Percentiles rank a stretch among this genome's conserved stretches.
phyloP scores from a whole-genome alignment of 2,888 invertebrate species.

The Ctena decussata region DNA sequence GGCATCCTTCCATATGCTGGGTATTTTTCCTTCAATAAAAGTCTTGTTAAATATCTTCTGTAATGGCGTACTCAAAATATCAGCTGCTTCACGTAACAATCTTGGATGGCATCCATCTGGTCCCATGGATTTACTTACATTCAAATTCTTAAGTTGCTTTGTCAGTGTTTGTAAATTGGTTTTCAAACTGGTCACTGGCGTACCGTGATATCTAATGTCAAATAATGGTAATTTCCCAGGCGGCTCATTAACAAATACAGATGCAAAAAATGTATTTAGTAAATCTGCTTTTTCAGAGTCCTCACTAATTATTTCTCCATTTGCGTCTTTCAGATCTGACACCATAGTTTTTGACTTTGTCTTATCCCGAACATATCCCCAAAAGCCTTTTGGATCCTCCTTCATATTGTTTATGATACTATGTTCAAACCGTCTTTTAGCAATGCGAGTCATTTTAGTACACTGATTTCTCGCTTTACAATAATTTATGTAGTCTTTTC shows the following conservation, averaged over 20 bases:
- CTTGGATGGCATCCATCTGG: neutral
- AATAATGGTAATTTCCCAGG: neutral
- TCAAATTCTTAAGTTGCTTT: neutral
- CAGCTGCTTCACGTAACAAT: neutral
- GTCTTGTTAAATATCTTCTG: neutral
- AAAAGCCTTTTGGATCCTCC: neutral
- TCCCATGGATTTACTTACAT: neutral
- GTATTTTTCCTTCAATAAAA: neutral
- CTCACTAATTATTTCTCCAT: neutral
- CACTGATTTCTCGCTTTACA: neutral
- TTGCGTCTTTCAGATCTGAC: neutral
- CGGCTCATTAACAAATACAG: neutral
- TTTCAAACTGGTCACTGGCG: neutral
- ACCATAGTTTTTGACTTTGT: neutral
- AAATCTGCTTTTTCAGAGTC: neutral
- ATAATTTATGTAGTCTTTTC: neutral
- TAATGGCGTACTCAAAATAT: neutral
- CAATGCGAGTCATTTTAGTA: neutral
- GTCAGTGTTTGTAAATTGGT: neutral
- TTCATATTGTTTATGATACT: neutral
- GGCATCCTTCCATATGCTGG: neutral
- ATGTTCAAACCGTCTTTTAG: neutral
- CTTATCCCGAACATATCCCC: neutral
- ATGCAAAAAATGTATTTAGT: neutral
- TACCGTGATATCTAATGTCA: conserved; percentile 2